phyloP scores from a whole-genome alignment of 30 jellyfish, hydroid and myxozoan genomes.

The Pseudorhiza aurosa region DNA sequence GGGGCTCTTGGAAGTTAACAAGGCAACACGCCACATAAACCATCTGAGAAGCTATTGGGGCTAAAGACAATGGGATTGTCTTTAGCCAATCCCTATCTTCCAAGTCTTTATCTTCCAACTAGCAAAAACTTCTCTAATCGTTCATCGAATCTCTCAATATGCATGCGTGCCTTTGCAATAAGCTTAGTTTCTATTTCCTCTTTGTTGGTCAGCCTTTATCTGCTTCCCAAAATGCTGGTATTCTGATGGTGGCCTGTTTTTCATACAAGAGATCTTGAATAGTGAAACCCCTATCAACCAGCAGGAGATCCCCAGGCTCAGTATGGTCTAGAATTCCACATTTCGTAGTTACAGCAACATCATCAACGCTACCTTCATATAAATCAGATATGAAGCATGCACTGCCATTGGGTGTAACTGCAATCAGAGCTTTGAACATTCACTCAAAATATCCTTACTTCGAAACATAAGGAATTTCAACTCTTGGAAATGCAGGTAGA shows the following conservation, averaged over 20 bases:
- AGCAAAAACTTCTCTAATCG: conserved; percentile 72
- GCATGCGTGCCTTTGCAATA: conserved; percentile 91
- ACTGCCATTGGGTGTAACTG: conserved; percentile 80
- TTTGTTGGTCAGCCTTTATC: conserved; percentile 59
- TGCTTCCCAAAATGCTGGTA: conserved; percentile 83
- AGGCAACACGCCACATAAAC: conserved; percentile 73
- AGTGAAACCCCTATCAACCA: conserved; percentile 87
- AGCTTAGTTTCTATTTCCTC: conserved; percentile 60
- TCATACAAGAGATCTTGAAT: conserved; percentile 67
- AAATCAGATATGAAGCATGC: conserved; percentile 69
- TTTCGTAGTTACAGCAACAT: conserved; percentile 44
- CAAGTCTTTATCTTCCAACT: too few relatives aligned
- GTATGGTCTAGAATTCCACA: conserved; percentile 79
- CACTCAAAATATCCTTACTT: conserved; percentile 25
- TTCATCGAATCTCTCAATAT: conserved; percentile 84
- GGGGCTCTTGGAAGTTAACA: conserved; percentile 54
- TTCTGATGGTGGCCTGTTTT: conserved; percentile 80
- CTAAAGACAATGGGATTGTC: conserved; percentile 69
- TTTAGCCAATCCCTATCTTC: too few relatives aligned
- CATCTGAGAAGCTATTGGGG: conserved; percentile 80
- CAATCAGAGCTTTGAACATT: conserved; percentile 58
- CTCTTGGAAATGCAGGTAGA: conserved; percentile 64
- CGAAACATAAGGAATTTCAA: conserved; percentile 66
- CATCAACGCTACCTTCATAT: conserved; percentile 76
- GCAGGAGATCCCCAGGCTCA: conserved; percentile 66